These are phyloP conservation scores for Pseudomyrmex concolor DNA, from an alignment of 1,140 invertebrate species.

Conservation along the genomic window DNA sequence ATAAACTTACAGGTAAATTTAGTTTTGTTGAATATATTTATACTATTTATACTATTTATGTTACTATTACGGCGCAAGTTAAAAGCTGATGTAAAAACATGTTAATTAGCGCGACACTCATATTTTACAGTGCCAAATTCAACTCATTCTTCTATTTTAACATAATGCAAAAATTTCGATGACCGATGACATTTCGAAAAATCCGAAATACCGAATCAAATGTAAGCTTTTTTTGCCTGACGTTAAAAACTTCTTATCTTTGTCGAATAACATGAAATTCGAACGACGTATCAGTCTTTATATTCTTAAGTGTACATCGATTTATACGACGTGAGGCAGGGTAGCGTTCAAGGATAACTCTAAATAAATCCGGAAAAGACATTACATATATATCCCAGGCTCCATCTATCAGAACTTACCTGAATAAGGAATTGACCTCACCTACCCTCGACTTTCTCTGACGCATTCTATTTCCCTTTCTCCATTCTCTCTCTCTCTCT, in stretches of 20 bases:
- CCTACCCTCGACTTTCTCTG: constrained; percentile 66
- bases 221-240: background rate
- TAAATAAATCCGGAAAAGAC: constrained; percentile 64
- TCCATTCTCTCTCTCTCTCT: constrained; percentile 2
- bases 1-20: no score
- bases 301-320: constrained; percentile 22
- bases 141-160: background rate
- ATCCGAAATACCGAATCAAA: background rate
- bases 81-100: no score
- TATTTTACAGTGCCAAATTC: no score
- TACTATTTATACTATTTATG: no score
- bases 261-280: constrained; percentile 2
- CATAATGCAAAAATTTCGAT: background rate
- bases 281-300: constrained; percentile 12
- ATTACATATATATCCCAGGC: constrained; percentile 24
- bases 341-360: constrained; percentile 58
- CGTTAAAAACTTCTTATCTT: constrained; percentile 10
- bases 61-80: no score
- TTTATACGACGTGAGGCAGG: constrained; percentile 16
- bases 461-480: background rate
- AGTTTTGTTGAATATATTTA: no score
- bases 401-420: constrained; percentile 61
- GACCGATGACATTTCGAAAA: background rate
- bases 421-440: constrained; percentile 76
- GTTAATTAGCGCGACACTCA: no score